Evolutionary conservation across 2,888 invertebrate genomes (phyloP).

Genomic region (Drosophila leonis): DNA sequence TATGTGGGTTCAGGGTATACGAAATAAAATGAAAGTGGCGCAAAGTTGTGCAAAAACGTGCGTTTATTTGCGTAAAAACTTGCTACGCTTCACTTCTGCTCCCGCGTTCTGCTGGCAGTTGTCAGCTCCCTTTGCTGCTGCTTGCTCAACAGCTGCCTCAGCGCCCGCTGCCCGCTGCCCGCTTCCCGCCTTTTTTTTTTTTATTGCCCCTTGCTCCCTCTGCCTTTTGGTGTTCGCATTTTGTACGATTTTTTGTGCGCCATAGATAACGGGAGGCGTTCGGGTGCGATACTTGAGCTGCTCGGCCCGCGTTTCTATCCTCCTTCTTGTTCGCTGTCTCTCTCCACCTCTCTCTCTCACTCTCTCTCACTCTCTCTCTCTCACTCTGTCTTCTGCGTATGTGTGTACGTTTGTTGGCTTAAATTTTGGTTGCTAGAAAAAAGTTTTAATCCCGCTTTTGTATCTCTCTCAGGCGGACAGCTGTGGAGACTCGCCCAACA

Average conservation of each 20-base stretch:
- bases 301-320: slow-evolving; percentile 8
- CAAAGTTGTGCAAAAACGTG: slow-evolving; percentile 76
- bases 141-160: slow-evolving; percentile 4
- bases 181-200: not conserved
- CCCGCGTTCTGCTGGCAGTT: not conserved
- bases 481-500: slow-evolving; percentile 38
- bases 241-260: slow-evolving; percentile 55
- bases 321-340: too few species aligned
- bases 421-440: slow-evolving; percentile 71
- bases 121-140: slow-evolving; percentile 6
- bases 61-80: slow-evolving; percentile 78
- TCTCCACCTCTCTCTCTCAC: not conserved
- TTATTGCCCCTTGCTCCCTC: not conserved
- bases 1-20: not conserved
- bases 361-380: slow-evolving; percentile 15
- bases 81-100: slow-evolving; percentile 32
- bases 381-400: not conserved
- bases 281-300: slow-evolving; percentile 34
- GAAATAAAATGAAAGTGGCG: slow-evolving; percentile 66
- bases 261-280: slow-evolving; percentile 37
- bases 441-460: slow-evolving; percentile 75
- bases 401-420: slow-evolving; percentile 57
- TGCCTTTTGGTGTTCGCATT: slow-evolving; percentile 40
- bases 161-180: not conserved
- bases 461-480: slow-evolving; percentile 44